These are phyloP conservation scores for Lagria hirta DNA, from an alignment of 2,888 invertebrate species.

Conservation along the genomic window DNA sequence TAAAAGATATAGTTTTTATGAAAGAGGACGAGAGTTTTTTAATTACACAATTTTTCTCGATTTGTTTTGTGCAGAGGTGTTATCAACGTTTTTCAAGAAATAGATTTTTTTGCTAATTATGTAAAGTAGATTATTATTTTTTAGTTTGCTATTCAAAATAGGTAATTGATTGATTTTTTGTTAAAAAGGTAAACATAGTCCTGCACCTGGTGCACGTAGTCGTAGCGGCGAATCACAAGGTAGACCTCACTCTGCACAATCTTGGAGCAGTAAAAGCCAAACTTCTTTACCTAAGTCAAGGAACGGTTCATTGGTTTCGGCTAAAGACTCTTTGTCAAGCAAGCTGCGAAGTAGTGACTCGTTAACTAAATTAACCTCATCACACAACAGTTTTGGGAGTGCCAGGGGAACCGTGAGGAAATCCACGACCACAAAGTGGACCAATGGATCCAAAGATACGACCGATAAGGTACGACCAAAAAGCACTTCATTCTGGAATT, in stretches of 20 bases:
- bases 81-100: no score
- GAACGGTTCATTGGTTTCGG: conserved; percentile 50
- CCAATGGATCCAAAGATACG: conserved; percentile 23
- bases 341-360: conserved; percentile 59
- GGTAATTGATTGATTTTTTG: no score
- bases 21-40: no score
- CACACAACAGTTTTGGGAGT: conserved; percentile 35
- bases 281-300: conserved; percentile 50
- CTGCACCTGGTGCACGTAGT: conserved; percentile 50
- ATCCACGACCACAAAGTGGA: conserved; percentile 40
- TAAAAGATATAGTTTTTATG: no score
- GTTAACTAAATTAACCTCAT: conserved; percentile 50
- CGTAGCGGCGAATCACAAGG: conserved; percentile 54
- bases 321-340: conserved; percentile 58
- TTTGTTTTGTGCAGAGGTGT: no score
- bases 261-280: conserved; percentile 49
- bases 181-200: conserved; percentile 49
- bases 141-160: no score
- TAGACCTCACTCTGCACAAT: conserved; percentile 60
- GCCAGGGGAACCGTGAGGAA: conserved; percentile 43
- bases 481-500: conserved; percentile 67
- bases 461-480: conserved; percentile 70
- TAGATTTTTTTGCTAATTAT: no score
- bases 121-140: no score
- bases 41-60: no score